phyloP scores from a whole-genome alignment of 2,797 vertebrate species.

The Neomorphus geoffroyi region DNA sequence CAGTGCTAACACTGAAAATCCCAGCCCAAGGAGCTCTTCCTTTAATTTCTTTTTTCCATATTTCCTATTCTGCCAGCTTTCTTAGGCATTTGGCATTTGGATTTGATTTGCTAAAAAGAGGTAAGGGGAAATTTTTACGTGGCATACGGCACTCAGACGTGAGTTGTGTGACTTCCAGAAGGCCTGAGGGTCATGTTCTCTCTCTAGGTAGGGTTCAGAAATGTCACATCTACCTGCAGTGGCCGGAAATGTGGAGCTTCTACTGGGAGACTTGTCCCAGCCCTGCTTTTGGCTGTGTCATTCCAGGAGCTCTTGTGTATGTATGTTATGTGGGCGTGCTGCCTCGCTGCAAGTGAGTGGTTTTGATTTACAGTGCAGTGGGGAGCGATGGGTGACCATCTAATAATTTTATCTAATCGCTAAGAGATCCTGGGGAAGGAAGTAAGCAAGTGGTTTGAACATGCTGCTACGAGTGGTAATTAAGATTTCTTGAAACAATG shows the following conservation, averaged over 20 bases:
- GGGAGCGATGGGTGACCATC: background rate
- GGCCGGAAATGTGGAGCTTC: background rate
- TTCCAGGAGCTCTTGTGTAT: background rate
- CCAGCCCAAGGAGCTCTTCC: background rate
- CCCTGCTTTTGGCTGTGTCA: background rate
- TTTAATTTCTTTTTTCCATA: rapidly evolving
- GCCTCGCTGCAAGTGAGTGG: background rate
- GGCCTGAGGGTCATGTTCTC: background rate
- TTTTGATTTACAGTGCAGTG: background rate
- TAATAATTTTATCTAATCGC: background rate
- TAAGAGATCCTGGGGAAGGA: background rate
- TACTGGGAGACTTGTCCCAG: rapidly evolving
- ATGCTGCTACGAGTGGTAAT: background rate
- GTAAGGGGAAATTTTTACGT: background rate
- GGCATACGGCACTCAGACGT: background rate
- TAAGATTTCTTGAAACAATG: background rate
- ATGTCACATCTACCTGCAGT: background rate
- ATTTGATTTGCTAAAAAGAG: background rate
- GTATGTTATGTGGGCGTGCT: background rate
- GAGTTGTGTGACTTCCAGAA: background rate
- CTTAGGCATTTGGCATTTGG: background rate
- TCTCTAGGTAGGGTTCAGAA: background rate
- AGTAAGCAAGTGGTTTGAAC: background rate
- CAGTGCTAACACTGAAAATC: background rate
- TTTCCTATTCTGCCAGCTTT: background rate